Evolutionary conservation across 30 jellyfish, hydroid and myxozoan genomes (phyloP).

Genomic region (Morbakka virulenta): DNA sequence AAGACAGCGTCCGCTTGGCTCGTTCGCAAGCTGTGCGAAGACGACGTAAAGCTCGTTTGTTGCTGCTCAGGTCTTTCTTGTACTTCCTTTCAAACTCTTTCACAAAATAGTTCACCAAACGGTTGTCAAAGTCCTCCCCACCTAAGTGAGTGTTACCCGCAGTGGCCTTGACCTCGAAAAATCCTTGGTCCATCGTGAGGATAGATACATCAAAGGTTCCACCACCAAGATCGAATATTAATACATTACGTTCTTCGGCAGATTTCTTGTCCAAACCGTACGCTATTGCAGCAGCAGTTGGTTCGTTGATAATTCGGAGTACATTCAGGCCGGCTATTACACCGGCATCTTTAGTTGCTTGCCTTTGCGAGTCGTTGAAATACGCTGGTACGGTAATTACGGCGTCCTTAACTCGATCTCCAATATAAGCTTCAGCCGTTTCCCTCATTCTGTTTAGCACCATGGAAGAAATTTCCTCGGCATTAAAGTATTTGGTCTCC

Average conservation of each 20-base stretch:
- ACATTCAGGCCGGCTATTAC: slow-evolving; percentile 79
- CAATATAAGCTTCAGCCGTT: slow-evolving; percentile 74
- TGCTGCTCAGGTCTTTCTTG: slow-evolving; percentile 58
- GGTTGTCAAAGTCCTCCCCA: no score
- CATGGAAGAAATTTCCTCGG: slow-evolving; percentile 83
- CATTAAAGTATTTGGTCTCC: slow-evolving; percentile 40
- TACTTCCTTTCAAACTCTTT: slow-evolving; percentile 70
- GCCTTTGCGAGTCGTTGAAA: no score
- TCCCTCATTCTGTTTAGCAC: slow-evolving; percentile 71
- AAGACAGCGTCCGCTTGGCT: slow-evolving; percentile 92
- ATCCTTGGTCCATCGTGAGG: slow-evolving; percentile 98
- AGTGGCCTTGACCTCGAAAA: slow-evolving; percentile 79
- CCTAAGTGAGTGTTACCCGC: no score
- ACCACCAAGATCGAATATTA: no score
- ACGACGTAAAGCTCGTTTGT: slow-evolving; percentile 83
- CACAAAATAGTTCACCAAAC: slow-evolving; percentile 62
- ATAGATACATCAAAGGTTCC: slow-evolving; percentile 81
- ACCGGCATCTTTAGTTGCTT: slow-evolving; percentile 95
- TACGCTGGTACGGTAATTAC: no score
- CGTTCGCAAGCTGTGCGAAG: slow-evolving; percentile 93
- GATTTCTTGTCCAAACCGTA: slow-evolving; percentile 75
- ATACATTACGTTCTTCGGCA: slow-evolving; percentile 36
- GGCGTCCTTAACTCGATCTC: slow-evolving; percentile 64
- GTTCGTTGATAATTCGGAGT: slow-evolving; percentile 77
- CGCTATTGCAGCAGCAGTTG: slow-evolving; percentile 97